A percentile compares a stretch with the other conserved stretches of the same genome.
Evolutionary conservation across 2,797 vertebrate genomes (phyloP).

Genomic region (Todus mexicanus): DNA sequence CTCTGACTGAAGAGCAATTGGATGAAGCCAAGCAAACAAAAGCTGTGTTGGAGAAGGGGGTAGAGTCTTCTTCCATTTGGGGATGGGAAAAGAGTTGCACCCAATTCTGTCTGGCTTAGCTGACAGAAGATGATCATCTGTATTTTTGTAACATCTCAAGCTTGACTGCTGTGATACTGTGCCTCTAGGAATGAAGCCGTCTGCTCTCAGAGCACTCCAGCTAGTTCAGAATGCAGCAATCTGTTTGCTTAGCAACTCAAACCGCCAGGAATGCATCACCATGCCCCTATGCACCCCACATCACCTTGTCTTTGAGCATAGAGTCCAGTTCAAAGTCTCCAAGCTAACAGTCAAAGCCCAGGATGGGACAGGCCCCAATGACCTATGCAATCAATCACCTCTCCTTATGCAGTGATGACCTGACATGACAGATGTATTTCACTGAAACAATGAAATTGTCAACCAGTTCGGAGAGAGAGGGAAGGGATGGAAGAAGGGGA

Average conservation of each 20-base stretch:
- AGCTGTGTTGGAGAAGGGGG: not conserved
- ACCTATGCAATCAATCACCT: constrained; percentile 63
- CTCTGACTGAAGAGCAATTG: constrained; percentile 24
- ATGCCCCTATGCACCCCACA: constrained; percentile 22
- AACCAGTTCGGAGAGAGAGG: constrained; percentile 34
- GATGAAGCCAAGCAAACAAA: not conserved
- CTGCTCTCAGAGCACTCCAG: constrained; percentile 44
- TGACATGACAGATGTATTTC: constrained; percentile 58
- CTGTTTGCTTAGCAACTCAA: constrained; percentile 44
- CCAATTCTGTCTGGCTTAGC: constrained; percentile 12
- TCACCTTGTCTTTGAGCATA: not conserved
- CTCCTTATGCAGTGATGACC: constrained; percentile 60
- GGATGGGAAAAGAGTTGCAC: constrained; percentile 12
- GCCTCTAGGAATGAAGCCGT: constrained; percentile 63
- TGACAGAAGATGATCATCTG: constrained; percentile 53
- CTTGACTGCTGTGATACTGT: constrained; percentile 59
- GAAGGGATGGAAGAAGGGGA: constrained; percentile 8
- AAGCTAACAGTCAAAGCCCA: constrained; percentile 31
- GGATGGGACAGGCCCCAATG: constrained; percentile 41
- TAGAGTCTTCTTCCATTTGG: constrained; percentile 5
- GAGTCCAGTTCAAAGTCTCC: constrained; percentile 29
- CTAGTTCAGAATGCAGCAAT: constrained; percentile 66
- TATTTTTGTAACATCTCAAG: constrained; percentile 61
- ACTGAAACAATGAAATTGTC: constrained; percentile 53
- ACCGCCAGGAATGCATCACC: constrained; percentile 35